Percentiles rank a stretch among this genome's conserved stretches.
Conservation (phyloP, 1,140 invertebrate species). For the Spodoptera litura region DNA sequence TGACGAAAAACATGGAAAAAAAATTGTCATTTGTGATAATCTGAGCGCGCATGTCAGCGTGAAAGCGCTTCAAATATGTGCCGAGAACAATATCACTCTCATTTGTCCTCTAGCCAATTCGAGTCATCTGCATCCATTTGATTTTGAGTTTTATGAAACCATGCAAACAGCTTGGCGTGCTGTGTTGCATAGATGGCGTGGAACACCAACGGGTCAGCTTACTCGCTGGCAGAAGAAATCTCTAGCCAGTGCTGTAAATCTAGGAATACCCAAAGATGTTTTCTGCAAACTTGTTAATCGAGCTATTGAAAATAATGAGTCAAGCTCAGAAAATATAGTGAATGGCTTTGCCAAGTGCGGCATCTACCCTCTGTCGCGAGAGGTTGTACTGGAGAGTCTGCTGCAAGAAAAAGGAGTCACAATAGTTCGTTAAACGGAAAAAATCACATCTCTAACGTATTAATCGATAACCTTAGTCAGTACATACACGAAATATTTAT, state of each 20-base stretch:
- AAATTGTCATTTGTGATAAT: conserved; percentile 1
- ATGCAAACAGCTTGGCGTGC: neutral
- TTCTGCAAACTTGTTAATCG: neutral
- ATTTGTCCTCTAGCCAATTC: neutral
- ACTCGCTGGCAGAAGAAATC: neutral
- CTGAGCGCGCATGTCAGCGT: neutral
- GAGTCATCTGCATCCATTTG: neutral
- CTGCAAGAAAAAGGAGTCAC: neutral
- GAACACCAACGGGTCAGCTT: neutral
- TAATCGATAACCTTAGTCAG: no score
- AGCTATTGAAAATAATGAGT: neutral
- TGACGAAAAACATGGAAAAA: neutral
- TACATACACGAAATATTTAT: no score
- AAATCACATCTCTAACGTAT: no score
- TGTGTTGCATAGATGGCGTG: neutral
- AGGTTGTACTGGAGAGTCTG: neutral
- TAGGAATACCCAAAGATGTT: neutral
- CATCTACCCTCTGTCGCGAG: conserved; percentile 2
- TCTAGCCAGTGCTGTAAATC: neutral
- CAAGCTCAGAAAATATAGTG: neutral
- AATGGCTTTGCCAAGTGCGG: neutral
- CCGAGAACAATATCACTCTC: neutral
- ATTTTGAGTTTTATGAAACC: neutral
- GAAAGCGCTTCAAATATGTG: neutral
- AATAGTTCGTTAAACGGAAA: neutral